phyloP scores from a whole-genome alignment of 2,797 vertebrate genomes.

The Poeciliopsis turneri region DNA sequence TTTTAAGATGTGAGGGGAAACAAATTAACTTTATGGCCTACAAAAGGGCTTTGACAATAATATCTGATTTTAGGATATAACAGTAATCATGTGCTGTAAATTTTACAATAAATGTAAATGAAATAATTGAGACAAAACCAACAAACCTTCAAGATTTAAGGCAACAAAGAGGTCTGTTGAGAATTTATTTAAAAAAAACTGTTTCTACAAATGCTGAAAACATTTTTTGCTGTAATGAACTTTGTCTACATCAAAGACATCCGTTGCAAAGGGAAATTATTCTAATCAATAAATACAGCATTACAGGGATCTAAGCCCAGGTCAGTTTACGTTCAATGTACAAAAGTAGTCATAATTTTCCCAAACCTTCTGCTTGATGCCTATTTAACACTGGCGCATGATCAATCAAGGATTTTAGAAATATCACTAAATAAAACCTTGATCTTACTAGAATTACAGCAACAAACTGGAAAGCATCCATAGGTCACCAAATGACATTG shows the following conservation, averaged over 20 bases:
- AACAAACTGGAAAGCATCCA: slow-evolving; percentile 1
- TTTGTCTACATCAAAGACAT: slow-evolving; percentile 22
- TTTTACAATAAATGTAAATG: neutral
- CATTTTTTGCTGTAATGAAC: slow-evolving; percentile 10
- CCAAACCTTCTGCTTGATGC: neutral
- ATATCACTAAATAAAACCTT: slow-evolving; percentile 10
- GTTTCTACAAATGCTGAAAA: slow-evolving; percentile 48
- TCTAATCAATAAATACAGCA: slow-evolving; percentile 49
- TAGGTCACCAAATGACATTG: neutral
- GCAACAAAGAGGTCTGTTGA: neutral
- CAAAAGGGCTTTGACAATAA: neutral
- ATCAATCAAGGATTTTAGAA: slow-evolving; percentile 36
- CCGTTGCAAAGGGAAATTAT: slow-evolving; percentile 19
- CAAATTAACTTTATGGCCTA: neutral
- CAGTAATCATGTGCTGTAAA: neutral
- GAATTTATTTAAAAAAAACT: slow-evolving; percentile 47
- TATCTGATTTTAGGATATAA: neutral
- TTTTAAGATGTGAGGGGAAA: neutral
- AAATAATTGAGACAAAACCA: neutral
- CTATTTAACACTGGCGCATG: neutral
- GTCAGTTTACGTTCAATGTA: slow-evolving; percentile 16
- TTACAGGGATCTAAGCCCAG: slow-evolving; percentile 17
- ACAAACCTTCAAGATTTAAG: slow-evolving; percentile 17
- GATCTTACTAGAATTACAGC: slow-evolving; percentile 7
- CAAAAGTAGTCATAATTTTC: neutral